These are phyloP conservation scores for Scyliorhinus canicula DNA, from an alignment of 2,797 vertebrate genomes.

Conservation along the genomic window DNA sequence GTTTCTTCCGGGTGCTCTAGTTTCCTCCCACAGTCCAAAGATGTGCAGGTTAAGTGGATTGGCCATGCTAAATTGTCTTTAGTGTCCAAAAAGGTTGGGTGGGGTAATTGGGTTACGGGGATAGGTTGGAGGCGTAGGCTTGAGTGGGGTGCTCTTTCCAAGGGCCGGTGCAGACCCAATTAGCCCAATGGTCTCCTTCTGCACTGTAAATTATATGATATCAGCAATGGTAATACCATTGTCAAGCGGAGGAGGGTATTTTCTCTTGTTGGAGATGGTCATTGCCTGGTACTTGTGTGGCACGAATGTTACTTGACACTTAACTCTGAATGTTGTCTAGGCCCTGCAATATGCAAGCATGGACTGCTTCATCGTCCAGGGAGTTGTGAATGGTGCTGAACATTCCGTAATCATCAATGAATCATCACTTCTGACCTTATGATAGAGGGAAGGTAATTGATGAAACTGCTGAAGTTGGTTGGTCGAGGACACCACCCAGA, in stretches of 20 bases:
- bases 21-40: too few relatives aligned
- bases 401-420: not conserved
- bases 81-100: too few relatives aligned
- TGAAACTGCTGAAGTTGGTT: not conserved
- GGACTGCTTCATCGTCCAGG: not conserved
- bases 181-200: too few relatives aligned
- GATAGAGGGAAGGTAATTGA: not conserved
- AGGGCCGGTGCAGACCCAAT: too few relatives aligned
- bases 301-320: not conserved
- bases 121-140: too few relatives aligned
- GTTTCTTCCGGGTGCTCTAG: too few relatives aligned
- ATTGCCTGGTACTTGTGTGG: not conserved
- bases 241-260: not conserved
- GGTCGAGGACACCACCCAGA: not conserved
- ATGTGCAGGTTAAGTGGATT: too few relatives aligned
- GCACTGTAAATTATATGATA: too few relatives aligned
- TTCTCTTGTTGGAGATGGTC: not conserved
- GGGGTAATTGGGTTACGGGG: too few relatives aligned
- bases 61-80: too few relatives aligned
- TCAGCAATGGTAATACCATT: not conserved
- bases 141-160: too few relatives aligned
- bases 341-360: not conserved
- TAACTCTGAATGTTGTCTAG: not conserved
- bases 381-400: not conserved
- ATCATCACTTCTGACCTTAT: not conserved